Evolutionary conservation across 2,113 vertebrate genomes (phyloP), one percentile per base, ranked within the genome.

Genomic region (Pteruthius melanotis): DNA sequence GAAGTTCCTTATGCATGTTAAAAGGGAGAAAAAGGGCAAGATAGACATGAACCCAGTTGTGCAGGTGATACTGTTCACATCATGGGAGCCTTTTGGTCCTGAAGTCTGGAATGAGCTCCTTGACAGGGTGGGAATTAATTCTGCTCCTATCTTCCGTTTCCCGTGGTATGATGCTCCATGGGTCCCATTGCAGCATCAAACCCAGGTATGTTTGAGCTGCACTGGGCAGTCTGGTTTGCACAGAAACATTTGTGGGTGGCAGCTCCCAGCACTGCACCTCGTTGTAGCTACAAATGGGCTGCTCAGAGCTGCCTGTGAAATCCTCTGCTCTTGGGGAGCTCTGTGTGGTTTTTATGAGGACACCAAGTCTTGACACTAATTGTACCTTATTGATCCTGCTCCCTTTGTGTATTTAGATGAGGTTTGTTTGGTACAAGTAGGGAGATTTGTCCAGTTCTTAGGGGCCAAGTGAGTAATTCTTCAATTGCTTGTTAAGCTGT

Each of bases 401-500:
- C 24, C 40, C 47, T 74, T 47, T 86, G 83, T 89, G 60, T n/a
- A 39, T 86, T 93, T 86, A 78, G 64, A 44, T 57, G 75, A 78
- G 81, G 19, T 75, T 60, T 65, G 15, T 74, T 61, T 52, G 0
- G 0, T 31, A 9, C 11, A 49, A 13, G n/a, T 8, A n/a, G 47
- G 33, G 71, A 83, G 53, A 18, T 66, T 11, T 75, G 35, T 30
- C 52, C 14, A 11, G 0, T 35, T 52, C 71, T 35, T 66, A 23
- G 1, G 7, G 27, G 37, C 42, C 64, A 35, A 66, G 7, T 16
- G 23, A 20, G 23, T 24, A 24, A 9, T 21, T 47, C 11, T 10
- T 80, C 50, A 80, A 15, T 78, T 68, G 49, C 47, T 39, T 78
- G 60, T 83, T 66, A 11, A 74, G 6, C 63, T 16, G 50, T 40